Evolutionary conservation across 2,888 invertebrate species (phyloP).

Genomic region (Hartigia nigra): DNA sequence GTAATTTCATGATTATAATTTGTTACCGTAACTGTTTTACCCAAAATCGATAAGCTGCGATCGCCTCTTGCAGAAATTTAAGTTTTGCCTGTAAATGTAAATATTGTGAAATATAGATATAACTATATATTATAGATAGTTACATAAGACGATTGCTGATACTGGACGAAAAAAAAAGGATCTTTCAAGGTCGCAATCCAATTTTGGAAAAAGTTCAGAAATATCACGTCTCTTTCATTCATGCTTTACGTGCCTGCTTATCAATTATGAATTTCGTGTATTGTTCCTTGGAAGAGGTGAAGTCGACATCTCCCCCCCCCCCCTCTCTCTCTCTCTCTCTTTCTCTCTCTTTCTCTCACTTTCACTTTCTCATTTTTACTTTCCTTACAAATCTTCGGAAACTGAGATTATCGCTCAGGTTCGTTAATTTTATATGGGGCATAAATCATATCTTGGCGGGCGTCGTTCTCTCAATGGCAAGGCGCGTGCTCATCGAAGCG

Average conservation of each 20-base stretch:
- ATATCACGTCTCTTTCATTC: background rate
- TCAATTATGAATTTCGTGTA: background rate
- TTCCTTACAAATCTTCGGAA: background rate
- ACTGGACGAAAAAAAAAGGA: background rate
- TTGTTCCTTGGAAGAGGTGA: background rate
- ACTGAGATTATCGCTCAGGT: background rate
- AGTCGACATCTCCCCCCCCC: background rate
- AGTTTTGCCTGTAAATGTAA: background rate
- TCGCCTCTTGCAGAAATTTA: background rate
- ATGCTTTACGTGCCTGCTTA: background rate
- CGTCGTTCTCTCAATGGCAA: background rate
- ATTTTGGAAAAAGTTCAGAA: background rate
- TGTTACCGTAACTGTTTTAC: background rate
- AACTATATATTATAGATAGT: background rate
- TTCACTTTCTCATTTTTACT: background rate
- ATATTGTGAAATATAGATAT: background rate
- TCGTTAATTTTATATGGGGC: background rate
- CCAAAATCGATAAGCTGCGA: background rate
- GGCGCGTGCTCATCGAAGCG: conserved; percentile 3
- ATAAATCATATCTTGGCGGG: background rate
- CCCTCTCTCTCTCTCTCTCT: no score
- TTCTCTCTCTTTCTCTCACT: background rate
- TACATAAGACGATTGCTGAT: background rate
- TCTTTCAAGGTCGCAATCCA: background rate
- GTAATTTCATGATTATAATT: conserved; percentile 8